Evolutionary conservation across 2,113 vertebrate species (phyloP).

Genomic region (Ahaetulla prasina): DNA sequence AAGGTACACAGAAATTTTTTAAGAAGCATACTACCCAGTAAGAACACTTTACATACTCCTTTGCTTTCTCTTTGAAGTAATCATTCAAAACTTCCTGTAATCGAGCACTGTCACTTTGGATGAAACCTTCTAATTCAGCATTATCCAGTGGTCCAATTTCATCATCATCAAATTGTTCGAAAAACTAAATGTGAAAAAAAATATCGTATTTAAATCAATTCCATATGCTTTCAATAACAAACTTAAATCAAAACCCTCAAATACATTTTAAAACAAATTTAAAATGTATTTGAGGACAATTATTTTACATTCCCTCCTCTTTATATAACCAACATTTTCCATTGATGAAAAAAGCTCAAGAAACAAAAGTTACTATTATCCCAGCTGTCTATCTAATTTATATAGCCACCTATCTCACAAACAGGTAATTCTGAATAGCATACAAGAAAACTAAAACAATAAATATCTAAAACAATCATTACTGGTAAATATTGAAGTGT

Average conservation of each 20-base stretch:
- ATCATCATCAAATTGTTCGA: slow-evolving; percentile 92
- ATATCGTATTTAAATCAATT: neutral
- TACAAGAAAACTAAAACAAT: neutral
- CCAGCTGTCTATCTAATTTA: neutral
- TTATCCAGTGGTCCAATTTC: slow-evolving; percentile 97
- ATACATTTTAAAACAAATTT: neutral
- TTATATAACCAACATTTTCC: neutral
- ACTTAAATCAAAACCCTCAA: neutral
- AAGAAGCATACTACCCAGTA: neutral
- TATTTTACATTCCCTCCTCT: neutral
- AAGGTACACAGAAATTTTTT: neutral
- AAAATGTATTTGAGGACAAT: neutral
- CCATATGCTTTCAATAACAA: neutral
- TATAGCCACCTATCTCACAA: neutral
- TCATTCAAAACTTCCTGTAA: slow-evolving; percentile 87
- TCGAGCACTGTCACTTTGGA: slow-evolving; percentile 79
- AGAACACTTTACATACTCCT: slow-evolving; percentile 74
- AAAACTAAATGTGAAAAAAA: slow-evolving; percentile 78
- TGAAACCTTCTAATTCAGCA: slow-evolving; percentile 88
- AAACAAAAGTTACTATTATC: neutral
- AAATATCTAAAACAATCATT: neutral
- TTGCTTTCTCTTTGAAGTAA: slow-evolving; percentile 85
- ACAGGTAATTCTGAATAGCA: neutral
- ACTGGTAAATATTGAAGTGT: neutral
- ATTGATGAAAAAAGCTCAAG: neutral